Evolutionary conservation across 1,140 invertebrate genomes (phyloP).

Genomic region (Lasioglossum albipes): DNA sequence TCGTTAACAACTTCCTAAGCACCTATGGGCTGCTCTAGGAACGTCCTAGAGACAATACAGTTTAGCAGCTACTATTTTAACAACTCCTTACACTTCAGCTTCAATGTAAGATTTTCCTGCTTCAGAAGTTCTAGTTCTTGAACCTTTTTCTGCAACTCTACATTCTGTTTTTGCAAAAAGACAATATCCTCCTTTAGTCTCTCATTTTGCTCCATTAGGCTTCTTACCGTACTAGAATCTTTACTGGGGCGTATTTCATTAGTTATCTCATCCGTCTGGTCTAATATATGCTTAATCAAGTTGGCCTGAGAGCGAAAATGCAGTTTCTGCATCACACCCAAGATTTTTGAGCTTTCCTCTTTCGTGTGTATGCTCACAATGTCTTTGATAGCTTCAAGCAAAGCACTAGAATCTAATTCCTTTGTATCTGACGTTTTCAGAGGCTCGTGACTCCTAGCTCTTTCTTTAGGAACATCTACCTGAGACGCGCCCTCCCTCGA

Average conservation of each 20-base stretch:
- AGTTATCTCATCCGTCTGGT: constrained; percentile 70
- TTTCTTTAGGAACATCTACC: constrained; percentile 47
- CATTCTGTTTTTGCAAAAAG: constrained; percentile 65
- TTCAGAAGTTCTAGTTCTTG: constrained; percentile 65
- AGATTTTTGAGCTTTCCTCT: constrained; percentile 71
- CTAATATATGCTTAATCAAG: constrained; percentile 69
- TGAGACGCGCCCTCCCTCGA: constrained; percentile 54
- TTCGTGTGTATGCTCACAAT: constrained; percentile 68
- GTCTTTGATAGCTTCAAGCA: constrained; percentile 71
- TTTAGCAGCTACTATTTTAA: constrained; percentile 13
- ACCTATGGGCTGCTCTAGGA: neutral
- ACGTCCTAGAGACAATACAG: neutral
- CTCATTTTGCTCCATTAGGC: constrained; percentile 71
- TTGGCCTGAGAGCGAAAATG: constrained; percentile 72
- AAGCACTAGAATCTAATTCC: constrained; percentile 64
- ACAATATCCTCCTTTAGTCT: constrained; percentile 66
- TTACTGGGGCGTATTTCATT: constrained; percentile 65
- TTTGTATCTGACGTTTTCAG: constrained; percentile 33
- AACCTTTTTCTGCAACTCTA: constrained; percentile 66
- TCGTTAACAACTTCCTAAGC: neutral
- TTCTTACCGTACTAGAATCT: constrained; percentile 58
- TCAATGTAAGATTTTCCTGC: constrained; percentile 71
- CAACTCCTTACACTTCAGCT: constrained; percentile 70
- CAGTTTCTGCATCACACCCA: constrained; percentile 68
- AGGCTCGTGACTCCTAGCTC: constrained; percentile 36